Percentiles rank a stretch among this genome's conserved stretches.
Evolutionary conservation across 2,113 vertebrate species (phyloP).

Genomic region (Aegypius monachus): DNA sequence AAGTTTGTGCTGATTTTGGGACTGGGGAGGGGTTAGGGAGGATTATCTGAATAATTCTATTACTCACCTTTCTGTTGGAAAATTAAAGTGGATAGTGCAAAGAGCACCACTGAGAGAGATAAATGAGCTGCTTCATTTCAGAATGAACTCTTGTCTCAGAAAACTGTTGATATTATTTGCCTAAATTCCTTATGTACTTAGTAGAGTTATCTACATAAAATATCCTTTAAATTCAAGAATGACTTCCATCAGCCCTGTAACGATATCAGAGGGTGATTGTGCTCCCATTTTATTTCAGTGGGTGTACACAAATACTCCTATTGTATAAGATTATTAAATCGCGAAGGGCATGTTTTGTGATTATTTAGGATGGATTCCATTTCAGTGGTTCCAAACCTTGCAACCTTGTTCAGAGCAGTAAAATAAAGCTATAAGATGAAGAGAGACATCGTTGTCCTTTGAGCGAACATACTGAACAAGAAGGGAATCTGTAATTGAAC

Average conservation of each 20-base stretch:
- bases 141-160: constrained; percentile 3
- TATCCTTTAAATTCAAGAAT: constrained; percentile 26
- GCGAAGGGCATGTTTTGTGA: background rate
- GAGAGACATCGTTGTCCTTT: constrained; percentile 13
- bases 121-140: constrained; percentile 45
- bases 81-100: constrained; percentile 61
- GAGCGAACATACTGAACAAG: background rate
- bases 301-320: constrained; percentile 24
- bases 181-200: constrained; percentile 30
- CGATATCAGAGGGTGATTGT: constrained; percentile 18
- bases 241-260: constrained; percentile 18
- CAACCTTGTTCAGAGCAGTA: background rate
- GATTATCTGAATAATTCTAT: constrained; percentile 60
- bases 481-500: background rate
- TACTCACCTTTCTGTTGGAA: constrained; percentile 62
- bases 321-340: background rate
- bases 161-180: constrained; percentile 41
- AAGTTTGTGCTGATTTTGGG: constrained; percentile 63
- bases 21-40: background rate
- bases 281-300: constrained; percentile 18
- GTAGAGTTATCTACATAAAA: constrained; percentile 41
- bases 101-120: constrained; percentile 50
- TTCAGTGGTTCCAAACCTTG: background rate
- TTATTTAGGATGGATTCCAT: background rate
- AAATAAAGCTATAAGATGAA: constrained; percentile 32